Percentiles rank a stretch among this genome's conserved stretches.
These are phyloP conservation scores for Tympanuchus pallidicinctus DNA, from an alignment of 2,113 vertebrate species.

Conservation along the genomic window DNA sequence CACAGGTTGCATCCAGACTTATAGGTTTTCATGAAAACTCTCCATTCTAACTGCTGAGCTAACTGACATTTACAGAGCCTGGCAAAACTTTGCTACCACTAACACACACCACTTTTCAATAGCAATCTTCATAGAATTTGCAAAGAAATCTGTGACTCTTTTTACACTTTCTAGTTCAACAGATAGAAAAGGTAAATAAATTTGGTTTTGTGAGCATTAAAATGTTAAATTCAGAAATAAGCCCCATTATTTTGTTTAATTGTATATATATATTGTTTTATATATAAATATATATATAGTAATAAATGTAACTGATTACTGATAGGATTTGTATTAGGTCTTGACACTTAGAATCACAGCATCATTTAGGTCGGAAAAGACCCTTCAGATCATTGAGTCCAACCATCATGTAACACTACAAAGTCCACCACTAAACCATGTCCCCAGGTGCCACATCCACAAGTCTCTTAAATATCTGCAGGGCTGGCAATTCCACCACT, in stretches of 20 bases:
- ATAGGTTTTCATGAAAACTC: not conserved
- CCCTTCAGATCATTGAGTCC: not conserved
- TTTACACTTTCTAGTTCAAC: not conserved
- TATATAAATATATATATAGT: too few species aligned
- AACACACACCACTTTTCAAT: not conserved
- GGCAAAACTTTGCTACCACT: not conserved
- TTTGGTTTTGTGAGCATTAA: not conserved
- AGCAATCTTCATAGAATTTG: not conserved
- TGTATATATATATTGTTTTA: not conserved
- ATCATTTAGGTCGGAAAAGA: not conserved
- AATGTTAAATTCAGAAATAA: not conserved
- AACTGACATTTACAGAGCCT: not conserved
- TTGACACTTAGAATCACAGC: not conserved
- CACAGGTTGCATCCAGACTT: fast-evolving
- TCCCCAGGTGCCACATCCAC: not conserved
- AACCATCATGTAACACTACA: not conserved
- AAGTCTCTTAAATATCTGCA: not conserved
- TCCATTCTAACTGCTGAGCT: not conserved
- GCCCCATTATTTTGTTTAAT: not conserved
- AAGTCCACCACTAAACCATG: not conserved
- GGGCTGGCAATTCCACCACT: not conserved
- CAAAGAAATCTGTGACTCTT: not conserved
- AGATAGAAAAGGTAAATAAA: not conserved
- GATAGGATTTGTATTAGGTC: not conserved
- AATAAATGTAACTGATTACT: not conserved